Evolutionary conservation across 1,140 invertebrate species (phyloP), one percentile per base, ranked within the genome.

Genomic region (Dreissena polymorpha): DNA sequence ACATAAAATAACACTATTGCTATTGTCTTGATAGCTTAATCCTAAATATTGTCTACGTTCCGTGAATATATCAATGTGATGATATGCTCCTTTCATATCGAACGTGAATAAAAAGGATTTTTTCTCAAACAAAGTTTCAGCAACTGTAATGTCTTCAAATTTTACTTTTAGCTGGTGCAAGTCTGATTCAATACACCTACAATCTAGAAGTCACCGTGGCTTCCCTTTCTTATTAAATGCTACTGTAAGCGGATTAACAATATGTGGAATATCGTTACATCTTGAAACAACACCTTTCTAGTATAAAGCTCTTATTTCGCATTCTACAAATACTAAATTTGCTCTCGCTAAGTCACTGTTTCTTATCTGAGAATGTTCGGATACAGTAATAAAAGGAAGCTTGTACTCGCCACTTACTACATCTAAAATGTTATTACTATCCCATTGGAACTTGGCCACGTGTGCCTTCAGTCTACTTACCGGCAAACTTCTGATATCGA

Each of bases 61-160:
- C n/a, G 72, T 16, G 21, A 70, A 69, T 50, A 83, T 69, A 12
- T 76, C 64, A 25, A 76, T 73, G 67, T 81, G 79, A 53, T 83
- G 81, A 25, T 74, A 76, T 16, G 72, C 65, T 14, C 49, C 8
- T 71, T 76, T 85, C 0, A 85, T 23, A 64, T 82, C 73, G 75
- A 70, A 82, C 39, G 70, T 73, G 29, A 64, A 82, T 53, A 71
- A 10, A 68, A 72, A 82, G 57, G 65, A 64, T 53, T 25, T 29
- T 55, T 69, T 13, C 0, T 80, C 60, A 57, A 79, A 79, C 14
- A 80, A 16, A 13, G 39, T 50, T 49, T 70, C 21, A 51, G 68
- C 67, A 10, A 72, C 39, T 65, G 51, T 84, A 16, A 70, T 63
- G 39, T 84, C 82, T 77, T 84, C 82, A 63, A 77, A 84, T 72